These are phyloP conservation scores for Idaea dimidiata DNA, from an alignment of 2,888 invertebrate genomes.

Conservation along the genomic window DNA sequence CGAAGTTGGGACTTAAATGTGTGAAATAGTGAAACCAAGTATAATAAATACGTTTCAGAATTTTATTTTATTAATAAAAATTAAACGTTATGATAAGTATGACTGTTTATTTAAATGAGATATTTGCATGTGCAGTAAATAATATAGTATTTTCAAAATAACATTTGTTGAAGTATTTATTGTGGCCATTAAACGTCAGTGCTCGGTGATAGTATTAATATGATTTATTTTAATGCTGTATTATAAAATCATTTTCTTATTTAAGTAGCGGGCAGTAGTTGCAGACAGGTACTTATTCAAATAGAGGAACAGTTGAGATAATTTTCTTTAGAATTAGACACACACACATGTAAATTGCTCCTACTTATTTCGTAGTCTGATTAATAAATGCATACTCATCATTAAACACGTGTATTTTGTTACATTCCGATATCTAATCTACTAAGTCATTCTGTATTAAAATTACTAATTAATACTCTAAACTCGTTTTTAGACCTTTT, in stretches of 20 bases:
- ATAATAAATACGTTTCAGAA: not conserved
- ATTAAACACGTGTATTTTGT: too few relatives aligned
- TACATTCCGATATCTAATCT: too few relatives aligned
- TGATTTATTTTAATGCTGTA: not conserved
- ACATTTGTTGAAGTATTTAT: not conserved
- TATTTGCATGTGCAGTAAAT: not conserved
- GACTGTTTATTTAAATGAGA: conserved; percentile 13
- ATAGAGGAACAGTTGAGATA: too few relatives aligned
- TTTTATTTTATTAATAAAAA: not conserved
- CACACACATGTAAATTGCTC: too few relatives aligned
- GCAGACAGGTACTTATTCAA: too few relatives aligned
- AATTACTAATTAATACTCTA: too few relatives aligned
- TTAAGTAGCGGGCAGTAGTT: not conserved
- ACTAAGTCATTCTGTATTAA: too few relatives aligned
- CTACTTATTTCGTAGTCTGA: too few relatives aligned
- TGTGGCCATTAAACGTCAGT: not conserved
- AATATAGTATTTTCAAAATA: not conserved
- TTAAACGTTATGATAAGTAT: not conserved
- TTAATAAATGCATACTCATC: too few relatives aligned
- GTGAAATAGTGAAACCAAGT: conserved; percentile 18
- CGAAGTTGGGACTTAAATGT: conserved; percentile 26
- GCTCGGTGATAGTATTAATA: not conserved
- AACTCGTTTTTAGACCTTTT: not conserved
- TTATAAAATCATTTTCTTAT: not conserved
- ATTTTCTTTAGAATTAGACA: too few relatives aligned